Evolutionary conservation across 2,113 vertebrate genomes (phyloP).

Genomic region (Probosciger aterrimus): DNA sequence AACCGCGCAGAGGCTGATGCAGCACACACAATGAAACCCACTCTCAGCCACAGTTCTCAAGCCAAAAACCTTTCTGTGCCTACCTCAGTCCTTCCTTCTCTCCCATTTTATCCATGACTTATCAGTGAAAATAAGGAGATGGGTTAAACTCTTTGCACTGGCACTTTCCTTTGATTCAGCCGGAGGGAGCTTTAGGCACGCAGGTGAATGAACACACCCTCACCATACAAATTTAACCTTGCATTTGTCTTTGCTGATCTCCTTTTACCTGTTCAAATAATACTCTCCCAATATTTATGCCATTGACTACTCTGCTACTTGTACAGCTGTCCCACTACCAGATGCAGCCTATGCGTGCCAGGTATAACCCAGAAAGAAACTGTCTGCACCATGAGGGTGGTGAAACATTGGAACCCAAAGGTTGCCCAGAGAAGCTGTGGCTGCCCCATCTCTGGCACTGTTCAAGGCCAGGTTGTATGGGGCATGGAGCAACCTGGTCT

Average conservation of each 20-base stretch:
- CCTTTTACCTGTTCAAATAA: neutral
- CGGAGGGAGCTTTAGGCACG: neutral
- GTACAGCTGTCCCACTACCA: neutral
- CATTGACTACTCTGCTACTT: neutral
- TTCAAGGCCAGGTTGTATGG: neutral
- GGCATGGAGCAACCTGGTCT: neutral
- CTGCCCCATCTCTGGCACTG: neutral
- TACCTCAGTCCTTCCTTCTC: neutral
- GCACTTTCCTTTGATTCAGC: neutral
- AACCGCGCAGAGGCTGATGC: neutral
- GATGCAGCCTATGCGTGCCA: neutral
- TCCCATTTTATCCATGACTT: neutral
- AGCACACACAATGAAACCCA: neutral
- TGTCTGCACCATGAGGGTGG: neutral
- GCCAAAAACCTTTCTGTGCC: neutral
- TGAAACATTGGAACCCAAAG: neutral
- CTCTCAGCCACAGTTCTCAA: neutral
- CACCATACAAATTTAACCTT: rapidly evolving
- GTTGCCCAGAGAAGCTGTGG: neutral
- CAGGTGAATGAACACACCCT: neutral
- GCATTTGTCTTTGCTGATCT: neutral
- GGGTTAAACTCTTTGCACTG: neutral
- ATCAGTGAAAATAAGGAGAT: neutral
- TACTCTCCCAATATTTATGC: neutral
- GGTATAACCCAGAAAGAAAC: neutral